These are phyloP conservation scores for Gymnothorax reevesii DNA, from an alignment of 2,797 vertebrate genomes.

Conservation along the genomic window DNA sequence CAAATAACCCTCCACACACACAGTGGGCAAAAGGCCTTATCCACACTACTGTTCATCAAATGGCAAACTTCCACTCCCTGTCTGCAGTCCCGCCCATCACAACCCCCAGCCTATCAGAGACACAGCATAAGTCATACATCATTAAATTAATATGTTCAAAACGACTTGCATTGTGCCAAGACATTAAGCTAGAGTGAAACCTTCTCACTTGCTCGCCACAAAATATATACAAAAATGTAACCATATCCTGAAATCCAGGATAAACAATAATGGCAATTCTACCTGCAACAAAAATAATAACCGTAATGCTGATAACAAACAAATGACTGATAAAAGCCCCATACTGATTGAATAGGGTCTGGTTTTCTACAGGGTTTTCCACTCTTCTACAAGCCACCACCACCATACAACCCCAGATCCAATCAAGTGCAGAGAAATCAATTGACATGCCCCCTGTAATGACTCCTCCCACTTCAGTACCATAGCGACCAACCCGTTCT, in stretches of 20 bases:
- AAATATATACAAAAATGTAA: slow-evolving; percentile 12
- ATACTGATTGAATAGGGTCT: slow-evolving; percentile 52
- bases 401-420: not conserved
- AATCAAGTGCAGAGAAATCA: slow-evolving; percentile 34
- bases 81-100: not conserved
- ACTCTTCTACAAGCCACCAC: slow-evolving; percentile 27
- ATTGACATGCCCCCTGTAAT: slow-evolving; percentile 35
- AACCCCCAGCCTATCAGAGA: not conserved
- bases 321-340: slow-evolving; percentile 40
- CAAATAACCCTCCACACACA: not conserved
- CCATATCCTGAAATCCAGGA: slow-evolving; percentile 19
- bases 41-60: not conserved
- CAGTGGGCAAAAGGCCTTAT: not conserved
- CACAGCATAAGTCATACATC: not conserved
- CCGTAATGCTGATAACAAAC: slow-evolving; percentile 21
- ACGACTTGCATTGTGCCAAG: not conserved
- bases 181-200: not conserved
- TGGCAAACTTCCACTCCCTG: not conserved
- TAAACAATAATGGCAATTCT: slow-evolving; percentile 38
- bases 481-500: not conserved
- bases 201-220: not conserved
- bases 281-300: slow-evolving; percentile 30
- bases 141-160: not conserved
- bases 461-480: not conserved
- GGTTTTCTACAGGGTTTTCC: too few relatives aligned